These are phyloP conservation scores for Amblyjoppa proteus DNA, from an alignment of 2,888 invertebrate species.

Conservation along the genomic window DNA sequence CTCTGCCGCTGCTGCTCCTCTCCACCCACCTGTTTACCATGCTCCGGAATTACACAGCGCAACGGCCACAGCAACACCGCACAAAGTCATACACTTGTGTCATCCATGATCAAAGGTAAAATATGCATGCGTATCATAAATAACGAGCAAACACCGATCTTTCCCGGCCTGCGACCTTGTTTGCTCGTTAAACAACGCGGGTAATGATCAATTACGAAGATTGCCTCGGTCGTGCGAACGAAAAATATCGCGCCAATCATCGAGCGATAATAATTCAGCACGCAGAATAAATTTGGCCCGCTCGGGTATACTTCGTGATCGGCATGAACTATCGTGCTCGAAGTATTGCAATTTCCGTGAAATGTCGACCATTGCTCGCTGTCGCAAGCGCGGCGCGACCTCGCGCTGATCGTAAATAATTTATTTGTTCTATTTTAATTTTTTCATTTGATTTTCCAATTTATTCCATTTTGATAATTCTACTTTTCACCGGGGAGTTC, in stretches of 20 bases:
- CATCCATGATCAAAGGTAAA: constrained; percentile 66
- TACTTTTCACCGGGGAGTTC: background rate
- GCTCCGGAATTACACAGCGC: constrained; percentile 46
- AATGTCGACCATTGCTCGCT: background rate
- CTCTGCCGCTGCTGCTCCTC: background rate
- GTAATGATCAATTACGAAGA: constrained; percentile 28
- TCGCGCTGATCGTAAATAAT: background rate
- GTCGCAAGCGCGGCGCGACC: background rate
- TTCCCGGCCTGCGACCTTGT: constrained; percentile 26
- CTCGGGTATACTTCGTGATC: background rate
- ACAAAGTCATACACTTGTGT: constrained; percentile 49
- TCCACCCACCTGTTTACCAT: constrained; percentile 45
- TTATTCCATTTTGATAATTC: background rate
- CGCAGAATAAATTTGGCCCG: background rate
- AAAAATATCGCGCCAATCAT: constrained; percentile 5
- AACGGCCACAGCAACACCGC: constrained; percentile 4
- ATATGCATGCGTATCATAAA: constrained; percentile 61
- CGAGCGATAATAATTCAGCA: background rate
- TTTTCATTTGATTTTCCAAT: background rate
- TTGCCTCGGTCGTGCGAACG: background rate
- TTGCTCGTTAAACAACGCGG: constrained; percentile 58
- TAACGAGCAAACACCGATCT: constrained; percentile 27
- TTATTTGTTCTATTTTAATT: background rate
- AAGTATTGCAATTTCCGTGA: background rate
- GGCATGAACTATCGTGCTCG: background rate